These are phyloP conservation scores for Drosophila repleta DNA, from an alignment of 1,140 invertebrate genomes.

Conservation along the genomic window DNA sequence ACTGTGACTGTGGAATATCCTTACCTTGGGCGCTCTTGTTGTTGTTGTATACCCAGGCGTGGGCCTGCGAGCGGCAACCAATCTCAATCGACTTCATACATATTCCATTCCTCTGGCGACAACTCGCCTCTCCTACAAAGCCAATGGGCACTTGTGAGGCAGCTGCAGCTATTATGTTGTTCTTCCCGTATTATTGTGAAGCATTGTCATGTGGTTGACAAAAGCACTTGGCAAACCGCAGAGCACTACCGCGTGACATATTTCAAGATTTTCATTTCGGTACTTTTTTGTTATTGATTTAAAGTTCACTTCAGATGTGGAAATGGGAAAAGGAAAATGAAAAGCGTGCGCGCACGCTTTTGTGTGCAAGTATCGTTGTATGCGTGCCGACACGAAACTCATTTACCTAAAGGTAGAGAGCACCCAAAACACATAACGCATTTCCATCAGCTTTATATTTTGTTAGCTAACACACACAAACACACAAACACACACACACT, in stretches of 20 bases:
- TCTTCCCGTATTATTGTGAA: slow-evolving; percentile 52
- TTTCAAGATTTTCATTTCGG: slow-evolving; percentile 41
- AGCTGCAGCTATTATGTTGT: slow-evolving; percentile 38
- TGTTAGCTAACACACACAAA: slow-evolving; percentile 18
- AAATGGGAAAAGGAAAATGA: slow-evolving; percentile 27
- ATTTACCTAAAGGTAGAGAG: slow-evolving; percentile 68
- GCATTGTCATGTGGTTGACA: slow-evolving; percentile 77
- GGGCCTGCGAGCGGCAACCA: slow-evolving; percentile 39
- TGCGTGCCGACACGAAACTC: slow-evolving; percentile 54
- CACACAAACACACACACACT: slow-evolving; percentile 31
- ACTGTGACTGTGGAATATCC: slow-evolving; percentile 16
- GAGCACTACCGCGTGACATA: slow-evolving; percentile 32
- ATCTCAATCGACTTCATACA: slow-evolving; percentile 49
- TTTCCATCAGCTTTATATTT: slow-evolving; percentile 20
- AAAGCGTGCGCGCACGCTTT: slow-evolving; percentile 42
- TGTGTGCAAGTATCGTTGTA: slow-evolving; percentile 39
- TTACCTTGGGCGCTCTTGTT: slow-evolving; percentile 45
- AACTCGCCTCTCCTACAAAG: not conserved
- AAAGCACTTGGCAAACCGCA: slow-evolving; percentile 64
- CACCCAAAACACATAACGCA: slow-evolving; percentile 13
- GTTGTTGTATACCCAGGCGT: slow-evolving; percentile 29
- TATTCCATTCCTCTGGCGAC: slow-evolving; percentile 5
- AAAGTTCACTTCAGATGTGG: slow-evolving; percentile 67
- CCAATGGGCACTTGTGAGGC: slow-evolving; percentile 35
- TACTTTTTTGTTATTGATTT: slow-evolving; percentile 64